Conservation (phyloP, 2,113 vertebrate species). For the Chroicocephalus ridibundus region DNA sequence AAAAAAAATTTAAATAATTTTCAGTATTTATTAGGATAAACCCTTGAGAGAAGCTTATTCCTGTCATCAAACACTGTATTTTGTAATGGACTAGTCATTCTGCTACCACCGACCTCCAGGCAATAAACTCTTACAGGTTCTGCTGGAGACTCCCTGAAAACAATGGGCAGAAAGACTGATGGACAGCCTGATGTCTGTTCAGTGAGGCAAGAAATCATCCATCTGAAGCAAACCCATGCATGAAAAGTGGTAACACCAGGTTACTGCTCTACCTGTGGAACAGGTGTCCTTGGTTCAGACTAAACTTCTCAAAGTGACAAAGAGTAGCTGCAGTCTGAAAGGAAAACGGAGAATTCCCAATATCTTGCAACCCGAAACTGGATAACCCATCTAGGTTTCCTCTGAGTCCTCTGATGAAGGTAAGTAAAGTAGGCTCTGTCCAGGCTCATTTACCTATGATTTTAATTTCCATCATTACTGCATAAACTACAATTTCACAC, state of each 20-base stretch:
- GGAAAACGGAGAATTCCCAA: background rate
- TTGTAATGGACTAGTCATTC: background rate
- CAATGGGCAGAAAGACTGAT: background rate
- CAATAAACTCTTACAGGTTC: background rate
- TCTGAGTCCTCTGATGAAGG: background rate
- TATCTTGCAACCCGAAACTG: fast-evolving
- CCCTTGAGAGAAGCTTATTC: background rate
- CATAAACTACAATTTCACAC: background rate
- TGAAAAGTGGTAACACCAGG: too few species aligned
- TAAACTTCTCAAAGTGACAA: background rate
- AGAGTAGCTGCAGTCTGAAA: background rate
- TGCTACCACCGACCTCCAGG: background rate
- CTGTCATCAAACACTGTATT: background rate
- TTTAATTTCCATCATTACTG: background rate
- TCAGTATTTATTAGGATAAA: background rate
- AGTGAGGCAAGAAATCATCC: background rate
- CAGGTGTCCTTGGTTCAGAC: background rate
- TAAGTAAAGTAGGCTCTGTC: background rate
- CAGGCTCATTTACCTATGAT: background rate
- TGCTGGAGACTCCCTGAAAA: background rate
- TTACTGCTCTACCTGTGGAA: background rate
- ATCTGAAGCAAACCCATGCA: background rate
- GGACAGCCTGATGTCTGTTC: background rate
- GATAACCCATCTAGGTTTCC: background rate
- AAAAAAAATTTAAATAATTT: background rate